Percentiles rank a stretch among this genome's conserved stretches.
phyloP scores from a whole-genome alignment of 1,140 invertebrate species.

The Bombus waltoni region DNA sequence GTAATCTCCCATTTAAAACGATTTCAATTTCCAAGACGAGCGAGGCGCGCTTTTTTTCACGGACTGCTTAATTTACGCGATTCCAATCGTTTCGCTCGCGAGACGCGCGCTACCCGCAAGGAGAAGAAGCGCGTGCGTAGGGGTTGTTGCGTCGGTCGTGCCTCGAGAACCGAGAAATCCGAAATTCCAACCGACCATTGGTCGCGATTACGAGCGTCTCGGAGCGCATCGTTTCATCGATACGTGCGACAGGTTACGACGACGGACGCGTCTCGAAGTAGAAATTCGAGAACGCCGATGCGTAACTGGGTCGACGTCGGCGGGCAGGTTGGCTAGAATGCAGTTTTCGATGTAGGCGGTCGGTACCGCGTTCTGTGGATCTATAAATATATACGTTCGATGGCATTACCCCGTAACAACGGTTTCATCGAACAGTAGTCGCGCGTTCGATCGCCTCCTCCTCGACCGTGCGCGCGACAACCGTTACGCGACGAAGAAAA shows the following conservation, averaged over 20 bases:
- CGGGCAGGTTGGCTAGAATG: slow-evolving; percentile 53
- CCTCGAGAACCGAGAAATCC: not conserved
- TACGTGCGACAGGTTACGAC: not conserved
- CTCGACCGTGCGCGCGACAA: too few relatives aligned
- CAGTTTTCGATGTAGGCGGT: slow-evolving; percentile 48
- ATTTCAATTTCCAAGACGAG: not conserved
- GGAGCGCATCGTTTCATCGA: slow-evolving; percentile 11
- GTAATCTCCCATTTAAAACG: not conserved
- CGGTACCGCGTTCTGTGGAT: slow-evolving; percentile 16
- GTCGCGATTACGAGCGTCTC: not conserved
- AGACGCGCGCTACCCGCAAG: too few relatives aligned
- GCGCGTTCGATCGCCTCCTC: slow-evolving; percentile 5
- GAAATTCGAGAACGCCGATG: slow-evolving; percentile 52
- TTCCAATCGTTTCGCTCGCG: too few relatives aligned
- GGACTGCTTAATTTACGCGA: too few relatives aligned
- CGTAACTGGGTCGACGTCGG: slow-evolving; percentile 52
- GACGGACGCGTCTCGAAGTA: slow-evolving; percentile 12
- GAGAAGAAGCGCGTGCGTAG: too few relatives aligned
- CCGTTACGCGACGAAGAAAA: too few relatives aligned
- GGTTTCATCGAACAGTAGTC: not conserved
- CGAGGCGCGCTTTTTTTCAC: rapidly evolving
- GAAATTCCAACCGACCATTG: too few relatives aligned
- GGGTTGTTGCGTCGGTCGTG: too few relatives aligned
- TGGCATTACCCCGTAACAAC: slow-evolving; percentile 18
- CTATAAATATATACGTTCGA: slow-evolving; percentile 44